Percentiles rank a stretch among this genome's conserved stretches.
These are phyloP conservation scores for Mesocricetus auratus DNA, from an alignment of 2,113 vertebrate species.

Conservation along the genomic window DNA sequence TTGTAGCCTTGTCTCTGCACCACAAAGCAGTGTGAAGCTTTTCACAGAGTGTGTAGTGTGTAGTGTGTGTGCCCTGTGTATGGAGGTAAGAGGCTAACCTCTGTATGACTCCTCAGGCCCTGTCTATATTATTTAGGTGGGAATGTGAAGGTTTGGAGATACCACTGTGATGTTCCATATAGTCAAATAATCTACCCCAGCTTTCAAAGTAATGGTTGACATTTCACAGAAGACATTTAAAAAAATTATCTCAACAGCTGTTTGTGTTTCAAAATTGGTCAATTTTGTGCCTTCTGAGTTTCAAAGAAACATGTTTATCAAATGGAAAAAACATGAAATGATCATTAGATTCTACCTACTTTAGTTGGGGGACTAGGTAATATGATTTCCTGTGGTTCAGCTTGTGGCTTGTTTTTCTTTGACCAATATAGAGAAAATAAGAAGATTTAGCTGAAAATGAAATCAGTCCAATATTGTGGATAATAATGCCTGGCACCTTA, in stretches of 20 bases:
- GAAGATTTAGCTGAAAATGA: conserved; percentile 43
- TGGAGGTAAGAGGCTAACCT: not conserved
- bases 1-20: not conserved
- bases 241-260: not conserved
- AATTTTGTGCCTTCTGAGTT: conserved; percentile 7
- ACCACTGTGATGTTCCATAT: not conserved
- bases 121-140: not conserved
- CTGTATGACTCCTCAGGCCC: not conserved
- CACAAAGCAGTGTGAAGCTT: not conserved
- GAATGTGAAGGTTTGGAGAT: not conserved
- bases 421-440: conserved; percentile 32
- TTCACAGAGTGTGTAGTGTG: not conserved
- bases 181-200: not conserved
- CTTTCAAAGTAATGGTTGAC: not conserved
- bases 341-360: not conserved
- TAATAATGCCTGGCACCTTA: not conserved
- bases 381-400: conserved; percentile 16
- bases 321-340: not conserved
- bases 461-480: not conserved
- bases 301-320: conserved; percentile 29
- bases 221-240: not conserved
- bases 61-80: not conserved
- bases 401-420: not conserved
- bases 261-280: conserved; percentile 18
- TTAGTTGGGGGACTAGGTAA: not conserved